These are phyloP conservation scores for Osedax frankpressi DNA, from an alignment of 2,888 invertebrate species.

Conservation along the genomic window DNA sequence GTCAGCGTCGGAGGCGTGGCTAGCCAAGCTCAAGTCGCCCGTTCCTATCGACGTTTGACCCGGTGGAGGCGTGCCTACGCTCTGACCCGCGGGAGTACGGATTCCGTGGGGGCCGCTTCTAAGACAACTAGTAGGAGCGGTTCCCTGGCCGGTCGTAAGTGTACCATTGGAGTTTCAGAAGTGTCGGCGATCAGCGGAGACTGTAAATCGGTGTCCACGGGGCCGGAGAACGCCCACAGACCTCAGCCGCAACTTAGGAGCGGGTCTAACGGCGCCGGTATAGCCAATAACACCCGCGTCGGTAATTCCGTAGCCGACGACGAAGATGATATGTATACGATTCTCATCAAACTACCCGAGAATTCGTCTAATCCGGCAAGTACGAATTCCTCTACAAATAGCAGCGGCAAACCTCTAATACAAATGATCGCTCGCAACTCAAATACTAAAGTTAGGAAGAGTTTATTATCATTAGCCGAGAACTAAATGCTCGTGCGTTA, in stretches of 20 bases:
- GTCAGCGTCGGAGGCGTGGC: neutral
- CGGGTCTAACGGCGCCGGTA: conserved; percentile 5
- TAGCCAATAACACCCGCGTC: neutral
- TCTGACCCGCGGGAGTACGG: conserved; percentile 26
- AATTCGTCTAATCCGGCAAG: neutral
- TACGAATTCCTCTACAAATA: neutral
- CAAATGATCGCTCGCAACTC: conserved; percentile 25
- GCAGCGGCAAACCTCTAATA: conserved; percentile 22
- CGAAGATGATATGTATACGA: conserved; percentile 62
- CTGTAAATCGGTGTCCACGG: neutral
- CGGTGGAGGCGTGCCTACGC: neutral
- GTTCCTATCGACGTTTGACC: neutral
- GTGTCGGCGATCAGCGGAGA: neutral
- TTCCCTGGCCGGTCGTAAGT: neutral
- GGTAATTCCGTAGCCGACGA: neutral
- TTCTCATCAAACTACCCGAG: conserved; percentile 62
- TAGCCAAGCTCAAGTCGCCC: neutral
- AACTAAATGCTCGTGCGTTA: no score
- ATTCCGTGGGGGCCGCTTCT: conserved; percentile 26
- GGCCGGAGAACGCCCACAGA: neutral
- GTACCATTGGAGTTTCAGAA: no score
- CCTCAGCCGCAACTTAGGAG: neutral
- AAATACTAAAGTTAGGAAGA: no score
- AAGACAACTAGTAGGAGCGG: conserved; percentile 22
- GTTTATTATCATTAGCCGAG: no score